A percentile compares a stretch with the other conserved stretches of the same genome.
phyloP scores from a whole-genome alignment of 2,797 vertebrate genomes.

The Limosa lapponica region DNA sequence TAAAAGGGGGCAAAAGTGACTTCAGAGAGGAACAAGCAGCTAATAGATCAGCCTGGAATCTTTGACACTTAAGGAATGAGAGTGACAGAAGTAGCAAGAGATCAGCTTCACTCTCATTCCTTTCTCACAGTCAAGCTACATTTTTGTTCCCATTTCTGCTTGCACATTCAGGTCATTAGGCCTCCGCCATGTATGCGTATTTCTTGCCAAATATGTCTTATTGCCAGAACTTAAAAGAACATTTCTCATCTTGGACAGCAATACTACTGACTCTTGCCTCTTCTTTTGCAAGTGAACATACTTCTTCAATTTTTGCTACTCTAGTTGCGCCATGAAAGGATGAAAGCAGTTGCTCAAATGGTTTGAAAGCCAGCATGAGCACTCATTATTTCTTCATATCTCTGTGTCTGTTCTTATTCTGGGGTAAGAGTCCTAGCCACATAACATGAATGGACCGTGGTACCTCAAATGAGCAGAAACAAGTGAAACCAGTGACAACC shows the following conservation, averaged over 20 bases:
- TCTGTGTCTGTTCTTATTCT: background rate
- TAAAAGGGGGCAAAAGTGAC: background rate
- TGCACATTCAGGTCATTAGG: background rate
- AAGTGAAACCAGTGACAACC: background rate
- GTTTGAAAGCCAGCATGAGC: background rate
- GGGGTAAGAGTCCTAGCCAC: background rate
- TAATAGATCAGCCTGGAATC: background rate
- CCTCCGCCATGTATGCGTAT: fast-evolving
- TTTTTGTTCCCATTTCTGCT: background rate
- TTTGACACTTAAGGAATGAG: background rate
- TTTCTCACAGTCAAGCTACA: conserved; percentile 3
- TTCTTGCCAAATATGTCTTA: background rate
- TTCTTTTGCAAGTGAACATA: background rate
- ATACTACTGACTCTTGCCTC: background rate
- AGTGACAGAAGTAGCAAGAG: background rate
- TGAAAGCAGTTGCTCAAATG: background rate
- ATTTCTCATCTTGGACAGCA: background rate
- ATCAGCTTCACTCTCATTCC: background rate
- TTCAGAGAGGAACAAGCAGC: background rate
- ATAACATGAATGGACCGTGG: fast-evolving
- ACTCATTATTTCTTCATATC: background rate
- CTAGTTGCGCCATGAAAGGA: background rate
- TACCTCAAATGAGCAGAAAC: background rate
- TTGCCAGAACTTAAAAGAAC: background rate
- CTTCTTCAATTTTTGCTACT: background rate